Percentiles rank a stretch among this genome's conserved stretches.
Evolutionary conservation across 2,797 vertebrate genomes (phyloP).

Genomic region (Setipinna tenuifilis): DNA sequence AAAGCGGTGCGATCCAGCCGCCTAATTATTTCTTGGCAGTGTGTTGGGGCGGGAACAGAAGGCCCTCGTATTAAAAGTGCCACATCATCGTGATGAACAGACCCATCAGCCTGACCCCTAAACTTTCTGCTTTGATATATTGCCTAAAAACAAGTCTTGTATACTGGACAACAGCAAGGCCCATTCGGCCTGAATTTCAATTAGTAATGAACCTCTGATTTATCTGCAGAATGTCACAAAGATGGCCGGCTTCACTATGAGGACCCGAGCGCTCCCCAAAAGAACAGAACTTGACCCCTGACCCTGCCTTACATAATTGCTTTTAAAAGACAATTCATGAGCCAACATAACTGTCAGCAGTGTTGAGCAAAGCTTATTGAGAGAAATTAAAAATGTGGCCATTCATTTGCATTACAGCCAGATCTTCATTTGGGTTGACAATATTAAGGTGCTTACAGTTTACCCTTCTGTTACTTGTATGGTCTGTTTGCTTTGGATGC

Average conservation of each 20-base stretch:
- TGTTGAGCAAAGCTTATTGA: neutral
- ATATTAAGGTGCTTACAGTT: too few relatives aligned
- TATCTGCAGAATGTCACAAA: neutral
- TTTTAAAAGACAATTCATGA: neutral
- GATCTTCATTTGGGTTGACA: too few relatives aligned
- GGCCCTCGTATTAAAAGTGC: conserved; percentile 13
- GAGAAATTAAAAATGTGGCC: neutral
- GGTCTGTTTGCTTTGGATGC: too few relatives aligned
- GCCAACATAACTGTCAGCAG: neutral
- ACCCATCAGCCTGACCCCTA: conserved; percentile 13
- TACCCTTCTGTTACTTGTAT: too few relatives aligned
- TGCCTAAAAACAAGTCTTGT: neutral
- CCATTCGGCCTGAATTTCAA: neutral
- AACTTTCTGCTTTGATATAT: neutral
- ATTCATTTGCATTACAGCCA: too few relatives aligned
- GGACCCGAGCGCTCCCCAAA: neutral
- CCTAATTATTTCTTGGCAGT: conserved; percentile 5
- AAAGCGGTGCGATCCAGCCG: neutral
- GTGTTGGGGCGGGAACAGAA: neutral
- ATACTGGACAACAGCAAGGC: neutral
- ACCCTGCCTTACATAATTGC: neutral
- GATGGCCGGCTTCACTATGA: too few relatives aligned
- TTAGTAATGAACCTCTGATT: neutral
- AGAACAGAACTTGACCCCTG: neutral
- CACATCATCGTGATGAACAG: conserved; percentile 14